phyloP scores from a whole-genome alignment of 2,113 vertebrate species.

The Zeus faber region DNA sequence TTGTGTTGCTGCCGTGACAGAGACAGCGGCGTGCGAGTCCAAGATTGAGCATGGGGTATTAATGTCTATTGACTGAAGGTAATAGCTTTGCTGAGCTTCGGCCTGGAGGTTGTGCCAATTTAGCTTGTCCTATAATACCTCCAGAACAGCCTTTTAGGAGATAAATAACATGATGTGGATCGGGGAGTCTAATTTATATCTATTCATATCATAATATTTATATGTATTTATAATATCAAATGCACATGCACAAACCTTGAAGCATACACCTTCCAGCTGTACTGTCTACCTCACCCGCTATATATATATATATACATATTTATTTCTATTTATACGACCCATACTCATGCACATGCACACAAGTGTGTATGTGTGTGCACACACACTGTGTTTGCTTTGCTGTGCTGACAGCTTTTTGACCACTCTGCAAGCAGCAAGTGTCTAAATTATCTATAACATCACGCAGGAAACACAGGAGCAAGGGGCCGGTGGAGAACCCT shows the following conservation, averaged over 20 bases:
- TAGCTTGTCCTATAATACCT: constrained; percentile 53
- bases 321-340: constrained; percentile 1
- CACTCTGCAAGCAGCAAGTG: constrained; percentile 38
- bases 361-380: constrained; percentile 5
- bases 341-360: constrained; percentile 3
- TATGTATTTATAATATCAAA: background rate
- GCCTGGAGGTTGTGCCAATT: constrained; percentile 59
- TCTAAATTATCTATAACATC: constrained; percentile 69
- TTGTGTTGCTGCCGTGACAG: constrained; percentile 19
- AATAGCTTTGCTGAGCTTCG: constrained; percentile 59
- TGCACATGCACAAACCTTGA: background rate
- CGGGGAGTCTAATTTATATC: constrained; percentile 30
- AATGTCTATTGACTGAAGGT: constrained; percentile 69
- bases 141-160: constrained; percentile 47
- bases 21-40: constrained; percentile 37
- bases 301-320: background rate
- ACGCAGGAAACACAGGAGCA: constrained; percentile 43
- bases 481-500: constrained; percentile 43
- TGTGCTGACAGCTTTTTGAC: constrained; percentile 21
- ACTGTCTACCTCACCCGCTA: background rate
- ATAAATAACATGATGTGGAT: constrained; percentile 48
- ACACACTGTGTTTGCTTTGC: constrained; percentile 32
- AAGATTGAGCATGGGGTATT: constrained; percentile 57
- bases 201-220: constrained; percentile 5
- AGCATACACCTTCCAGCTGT: background rate